Conservation (phyloP, 2,113 vertebrate genomes). For the Antennarius striatus region DNA sequence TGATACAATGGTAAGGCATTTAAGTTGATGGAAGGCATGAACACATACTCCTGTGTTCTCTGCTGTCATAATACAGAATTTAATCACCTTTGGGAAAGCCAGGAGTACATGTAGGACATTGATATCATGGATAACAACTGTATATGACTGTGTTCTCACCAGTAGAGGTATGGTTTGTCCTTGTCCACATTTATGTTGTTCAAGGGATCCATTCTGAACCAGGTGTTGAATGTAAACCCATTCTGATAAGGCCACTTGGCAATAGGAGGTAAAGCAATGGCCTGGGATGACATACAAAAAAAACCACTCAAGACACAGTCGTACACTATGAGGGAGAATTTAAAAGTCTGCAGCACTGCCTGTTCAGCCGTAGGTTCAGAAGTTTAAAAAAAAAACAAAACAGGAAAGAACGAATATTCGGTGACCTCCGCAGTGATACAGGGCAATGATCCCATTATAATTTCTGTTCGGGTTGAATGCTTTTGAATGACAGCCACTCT, state of each 20-base stretch:
- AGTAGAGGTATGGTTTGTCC: conserved; percentile 99
- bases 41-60: conserved; percentile 14
- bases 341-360: no score
- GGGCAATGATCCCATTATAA: not conserved
- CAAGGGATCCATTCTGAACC: conserved; percentile 99
- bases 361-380: no score
- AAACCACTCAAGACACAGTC: no score
- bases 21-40: conserved; percentile 23
- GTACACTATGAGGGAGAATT: no score
- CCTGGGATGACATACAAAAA: conserved; percentile 74
- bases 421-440: not conserved
- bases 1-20: conserved; percentile 31
- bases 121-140: no score
- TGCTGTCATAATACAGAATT: conserved; percentile 5
- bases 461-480: not conserved
- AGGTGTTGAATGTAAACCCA: conserved; percentile 98
- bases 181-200: conserved; percentile 99
- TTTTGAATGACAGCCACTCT: no score
- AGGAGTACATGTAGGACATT: no score
- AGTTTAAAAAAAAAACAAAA: no score
- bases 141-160: conserved; percentile 81
- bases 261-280: conserved; percentile 98
- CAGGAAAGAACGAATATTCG: no score
- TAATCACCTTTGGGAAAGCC: no score
- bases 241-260: conserved; percentile 99